phyloP scores from a whole-genome alignment of 1,140 invertebrate species.

The Drosophila auraria region DNA sequence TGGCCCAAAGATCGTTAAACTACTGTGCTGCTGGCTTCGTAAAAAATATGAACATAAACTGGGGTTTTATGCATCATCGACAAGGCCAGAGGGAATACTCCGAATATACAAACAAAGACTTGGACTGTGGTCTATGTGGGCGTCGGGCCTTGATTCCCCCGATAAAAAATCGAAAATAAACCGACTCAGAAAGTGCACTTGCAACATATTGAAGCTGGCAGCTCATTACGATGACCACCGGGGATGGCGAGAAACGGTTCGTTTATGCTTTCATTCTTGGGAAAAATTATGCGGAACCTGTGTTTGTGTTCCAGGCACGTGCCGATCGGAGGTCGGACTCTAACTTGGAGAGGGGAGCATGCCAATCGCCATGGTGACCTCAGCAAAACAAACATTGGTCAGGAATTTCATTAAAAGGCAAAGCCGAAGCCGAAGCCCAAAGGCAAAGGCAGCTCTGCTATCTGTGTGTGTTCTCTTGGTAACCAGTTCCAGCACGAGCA shows the following conservation, averaged over 20 bases:
- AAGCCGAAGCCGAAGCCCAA: slow-evolving; percentile 37
- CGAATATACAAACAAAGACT: slow-evolving; percentile 54
- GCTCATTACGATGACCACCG: slow-evolving; percentile 58
- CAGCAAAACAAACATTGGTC: slow-evolving; percentile 75
- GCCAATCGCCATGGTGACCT: slow-evolving; percentile 69
- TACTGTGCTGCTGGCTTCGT: slow-evolving; percentile 47
- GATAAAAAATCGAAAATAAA: slow-evolving; percentile 66
- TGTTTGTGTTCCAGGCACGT: slow-evolving; percentile 75
- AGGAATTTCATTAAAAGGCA: slow-evolving; percentile 78
- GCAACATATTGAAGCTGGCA: slow-evolving; percentile 30
- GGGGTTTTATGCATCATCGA: slow-evolving; percentile 27
- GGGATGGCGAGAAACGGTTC: slow-evolving; percentile 60
- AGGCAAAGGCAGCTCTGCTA: slow-evolving; percentile 8
- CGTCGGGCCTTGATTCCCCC: slow-evolving; percentile 12
- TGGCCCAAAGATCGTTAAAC: slow-evolving; percentile 30
- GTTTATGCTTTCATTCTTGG: slow-evolving; percentile 81
- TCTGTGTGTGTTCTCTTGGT: slow-evolving; percentile 39
- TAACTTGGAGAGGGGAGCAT: slow-evolving; percentile 10
- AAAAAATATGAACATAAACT: slow-evolving; percentile 39
- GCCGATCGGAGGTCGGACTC: slow-evolving; percentile 48
- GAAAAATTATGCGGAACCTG: slow-evolving; percentile 81
- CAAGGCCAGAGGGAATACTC: slow-evolving; percentile 15
- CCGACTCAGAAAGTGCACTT: slow-evolving; percentile 59
- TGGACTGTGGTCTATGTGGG: slow-evolving; percentile 42
- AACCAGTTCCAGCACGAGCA: slow-evolving; percentile 25